phyloP scores from a whole-genome alignment of 2,113 vertebrate species.

The Pithys albifrons region DNA sequence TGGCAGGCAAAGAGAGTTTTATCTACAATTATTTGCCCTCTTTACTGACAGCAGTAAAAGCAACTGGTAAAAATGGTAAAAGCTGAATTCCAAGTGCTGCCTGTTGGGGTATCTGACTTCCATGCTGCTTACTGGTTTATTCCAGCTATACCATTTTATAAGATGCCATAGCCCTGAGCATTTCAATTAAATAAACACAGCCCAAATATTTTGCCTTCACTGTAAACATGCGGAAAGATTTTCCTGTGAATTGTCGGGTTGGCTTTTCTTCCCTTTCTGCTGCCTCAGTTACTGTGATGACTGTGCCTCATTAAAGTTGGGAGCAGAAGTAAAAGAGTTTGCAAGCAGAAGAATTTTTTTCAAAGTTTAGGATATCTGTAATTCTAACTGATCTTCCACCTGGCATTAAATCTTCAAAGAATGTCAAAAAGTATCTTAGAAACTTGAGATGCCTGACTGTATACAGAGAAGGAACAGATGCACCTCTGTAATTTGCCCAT shows the following conservation, averaged over 20 bases:
- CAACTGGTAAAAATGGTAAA: not conserved
- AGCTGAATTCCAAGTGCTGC: not conserved
- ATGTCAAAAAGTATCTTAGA: slow-evolving; percentile 43
- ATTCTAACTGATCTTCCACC: slow-evolving; percentile 54
- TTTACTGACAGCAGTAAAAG: not conserved
- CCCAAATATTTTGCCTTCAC: not conserved
- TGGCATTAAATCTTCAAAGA: slow-evolving; percentile 52
- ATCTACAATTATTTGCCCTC: not conserved
- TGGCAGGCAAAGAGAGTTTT: not conserved
- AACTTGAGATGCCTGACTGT: slow-evolving; percentile 36
- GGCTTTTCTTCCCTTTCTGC: not conserved
- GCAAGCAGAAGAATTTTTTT: slow-evolving; percentile 17
- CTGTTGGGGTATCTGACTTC: not conserved
- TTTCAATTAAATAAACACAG: slow-evolving; percentile 32
- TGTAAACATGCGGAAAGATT: not conserved
- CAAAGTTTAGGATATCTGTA: slow-evolving; percentile 31
- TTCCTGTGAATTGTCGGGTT: not conserved
- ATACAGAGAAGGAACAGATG: slow-evolving; percentile 59
- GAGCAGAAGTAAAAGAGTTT: slow-evolving; percentile 24
- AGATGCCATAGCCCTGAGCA: not conserved
- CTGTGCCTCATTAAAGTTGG: slow-evolving; percentile 31
- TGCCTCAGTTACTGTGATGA: not conserved
- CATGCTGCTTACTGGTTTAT: not conserved
- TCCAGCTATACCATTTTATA: not conserved
- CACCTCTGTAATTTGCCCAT: slow-evolving; percentile 64